A percentile compares a stretch with the other conserved stretches of the same genome.
phyloP scores from a whole-genome alignment of 2,888 invertebrate species.

The Lamellibrachia columna region DNA sequence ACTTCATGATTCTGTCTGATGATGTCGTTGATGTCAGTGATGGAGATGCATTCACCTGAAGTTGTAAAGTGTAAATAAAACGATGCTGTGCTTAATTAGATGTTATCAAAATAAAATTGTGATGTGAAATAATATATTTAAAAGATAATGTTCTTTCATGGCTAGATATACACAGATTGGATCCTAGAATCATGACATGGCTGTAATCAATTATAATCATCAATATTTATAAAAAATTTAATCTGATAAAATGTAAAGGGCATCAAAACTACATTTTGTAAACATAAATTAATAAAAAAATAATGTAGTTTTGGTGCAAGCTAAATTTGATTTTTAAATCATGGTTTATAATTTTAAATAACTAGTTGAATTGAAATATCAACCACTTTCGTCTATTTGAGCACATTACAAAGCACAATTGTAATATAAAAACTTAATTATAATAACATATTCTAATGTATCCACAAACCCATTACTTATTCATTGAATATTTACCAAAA shows the following conservation, averaged over 20 bases:
- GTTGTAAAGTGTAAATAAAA: constrained; percentile 23
- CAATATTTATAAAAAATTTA: not conserved
- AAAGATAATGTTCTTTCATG: too few relatives aligned
- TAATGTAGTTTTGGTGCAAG: too few relatives aligned
- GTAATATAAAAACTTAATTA: too few relatives aligned
- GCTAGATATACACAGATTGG: not conserved
- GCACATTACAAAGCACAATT: too few relatives aligned
- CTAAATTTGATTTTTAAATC: too few relatives aligned
- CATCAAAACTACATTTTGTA: not conserved
- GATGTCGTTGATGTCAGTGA: constrained; percentile 93
- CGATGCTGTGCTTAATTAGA: not conserved
- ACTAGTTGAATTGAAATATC: too few relatives aligned
- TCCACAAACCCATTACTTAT: too few relatives aligned
- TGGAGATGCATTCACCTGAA: constrained; percentile 91
- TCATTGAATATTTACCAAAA: too few relatives aligned
- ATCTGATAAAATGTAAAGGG: not conserved
- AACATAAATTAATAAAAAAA: not conserved
- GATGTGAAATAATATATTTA: too few relatives aligned
- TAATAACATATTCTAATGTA: too few relatives aligned
- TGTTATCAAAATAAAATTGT: not conserved
- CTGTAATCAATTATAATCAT: not conserved
- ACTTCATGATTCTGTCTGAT: constrained; percentile 91
- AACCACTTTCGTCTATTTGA: too few relatives aligned
- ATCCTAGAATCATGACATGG: not conserved
- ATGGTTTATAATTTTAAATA: too few relatives aligned